Evolutionary conservation across 2,888 invertebrate genomes (phyloP).

Genomic region (Meteorus colon): DNA sequence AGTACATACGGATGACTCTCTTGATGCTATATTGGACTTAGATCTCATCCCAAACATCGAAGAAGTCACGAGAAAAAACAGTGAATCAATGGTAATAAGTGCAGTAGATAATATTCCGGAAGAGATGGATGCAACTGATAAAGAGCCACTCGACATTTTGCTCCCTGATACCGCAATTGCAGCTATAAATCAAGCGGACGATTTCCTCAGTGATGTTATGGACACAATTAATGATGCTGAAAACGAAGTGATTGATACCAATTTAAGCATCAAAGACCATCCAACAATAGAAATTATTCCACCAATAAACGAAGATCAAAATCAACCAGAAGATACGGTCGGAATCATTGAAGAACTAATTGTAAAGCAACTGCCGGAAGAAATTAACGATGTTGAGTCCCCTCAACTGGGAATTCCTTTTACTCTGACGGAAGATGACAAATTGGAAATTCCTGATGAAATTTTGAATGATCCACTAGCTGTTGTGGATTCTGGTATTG

Average conservation of each 20-base stretch:
- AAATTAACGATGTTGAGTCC: neutral
- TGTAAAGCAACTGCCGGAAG: slow-evolving; percentile 12
- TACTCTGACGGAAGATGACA: slow-evolving; percentile 45
- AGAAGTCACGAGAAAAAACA: slow-evolving; percentile 42
- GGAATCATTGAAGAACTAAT: neutral
- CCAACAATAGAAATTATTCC: neutral
- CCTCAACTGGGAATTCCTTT: slow-evolving; percentile 16
- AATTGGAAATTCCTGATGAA: slow-evolving; percentile 56
- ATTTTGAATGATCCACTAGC: slow-evolving; percentile 50
- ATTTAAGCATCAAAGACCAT: neutral
- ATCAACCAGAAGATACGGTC: neutral
- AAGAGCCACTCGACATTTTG: neutral
- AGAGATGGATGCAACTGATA: neutral
- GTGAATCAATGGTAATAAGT: slow-evolving; percentile 44
- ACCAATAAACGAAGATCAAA: too few species aligned
- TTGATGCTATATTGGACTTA: slow-evolving; percentile 57
- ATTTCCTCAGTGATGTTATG: slow-evolving; percentile 29
- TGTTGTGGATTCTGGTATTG: slow-evolving; percentile 50
- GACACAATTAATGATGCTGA: slow-evolving; percentile 31
- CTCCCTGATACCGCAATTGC: slow-evolving; percentile 14
- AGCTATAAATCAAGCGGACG: slow-evolving; percentile 6
- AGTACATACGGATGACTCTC: slow-evolving; percentile 54
- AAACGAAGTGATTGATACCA: neutral
- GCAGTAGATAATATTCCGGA: slow-evolving; percentile 21
- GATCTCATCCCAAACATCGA: slow-evolving; percentile 54